These are phyloP conservation scores for Carlito syrichta DNA, from an alignment of 2,113 vertebrate genomes.

Conservation along the genomic window DNA sequence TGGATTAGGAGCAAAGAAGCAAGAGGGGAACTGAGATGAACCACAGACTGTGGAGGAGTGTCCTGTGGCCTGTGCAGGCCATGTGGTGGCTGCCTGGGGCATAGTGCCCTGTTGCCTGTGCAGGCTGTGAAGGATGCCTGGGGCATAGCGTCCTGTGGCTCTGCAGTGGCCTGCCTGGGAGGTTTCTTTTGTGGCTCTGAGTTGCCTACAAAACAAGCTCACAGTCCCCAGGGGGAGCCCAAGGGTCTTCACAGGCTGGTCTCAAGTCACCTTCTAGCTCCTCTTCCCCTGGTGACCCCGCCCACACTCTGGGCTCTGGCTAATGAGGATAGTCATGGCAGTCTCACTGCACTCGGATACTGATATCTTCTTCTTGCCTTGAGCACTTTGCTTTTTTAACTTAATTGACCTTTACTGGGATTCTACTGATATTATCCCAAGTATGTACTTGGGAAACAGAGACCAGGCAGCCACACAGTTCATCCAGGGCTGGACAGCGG, in stretches of 20 bases:
- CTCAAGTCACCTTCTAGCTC: background rate
- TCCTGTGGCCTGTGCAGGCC: background rate
- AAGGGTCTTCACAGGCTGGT: background rate
- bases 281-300: background rate
- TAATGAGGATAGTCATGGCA: fast-evolving
- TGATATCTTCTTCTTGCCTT: background rate
- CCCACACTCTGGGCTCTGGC: background rate
- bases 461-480: background rate
- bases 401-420: background rate
- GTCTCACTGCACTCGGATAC: background rate
- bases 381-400: background rate
- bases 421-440: background rate
- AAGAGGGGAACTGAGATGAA: too few species aligned
- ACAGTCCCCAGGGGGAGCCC: background rate
- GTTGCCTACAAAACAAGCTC: background rate
- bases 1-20: background rate
- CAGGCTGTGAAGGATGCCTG: too few species aligned
- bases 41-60: too few species aligned
- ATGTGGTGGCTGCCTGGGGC: background rate
- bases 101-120: background rate
- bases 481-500: background rate
- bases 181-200: background rate
- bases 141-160: too few species aligned
- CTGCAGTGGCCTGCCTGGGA: background rate
- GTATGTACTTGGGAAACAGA: background rate